Evolutionary conservation across 2,113 vertebrate species (phyloP), one percentile per base, ranked within the genome.

Genomic region (Centrocercus urophasianus): DNA sequence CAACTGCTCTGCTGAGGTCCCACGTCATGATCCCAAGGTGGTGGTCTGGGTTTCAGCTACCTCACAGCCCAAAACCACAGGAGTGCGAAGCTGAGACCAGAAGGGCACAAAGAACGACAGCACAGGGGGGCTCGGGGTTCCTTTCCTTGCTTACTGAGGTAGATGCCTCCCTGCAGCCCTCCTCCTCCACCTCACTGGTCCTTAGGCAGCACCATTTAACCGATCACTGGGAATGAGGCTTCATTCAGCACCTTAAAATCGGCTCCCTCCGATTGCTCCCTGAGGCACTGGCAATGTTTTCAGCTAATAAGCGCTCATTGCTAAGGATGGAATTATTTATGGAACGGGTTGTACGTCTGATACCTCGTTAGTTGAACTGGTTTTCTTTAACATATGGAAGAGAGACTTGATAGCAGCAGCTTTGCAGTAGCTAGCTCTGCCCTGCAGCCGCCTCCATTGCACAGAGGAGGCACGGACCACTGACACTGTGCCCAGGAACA

Each of bases 191-290:
- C 22, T 18, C 32, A 8, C 38, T 20, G 7, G n/a, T 64, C 30
- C 69, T 32, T 13, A 38, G 27, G 48, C 57, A 92, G 34, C 42
- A 78, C 45, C 65, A 36, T 56, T 40, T 43, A 67, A 17, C 17
- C 28, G 8, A 66, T 86, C 25, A 11, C 69, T 66, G 27, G n/a
- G 45, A 90, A 78, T 9, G 14, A 18, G 30, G 24, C 57, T 92
- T 86, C 74, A 83, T 45, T 86, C 88, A 69, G 32, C 66, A 90
- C 61, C 88, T 90, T 61, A 80, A 88, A 63, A 61, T 83, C 59
- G 78, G 11, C 69, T 92, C 8, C 0, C 52, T 86, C 32, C 59
- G 47, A 61, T 5, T 65, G 59, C 52, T 83, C 88, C 73, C 63
- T 52, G 11, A 90, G 90, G 65, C 65, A 67, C 0, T 84, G 54